Conservation (phyloP, 1,140 invertebrate species). For the Drosophila novamexicana region DNA sequence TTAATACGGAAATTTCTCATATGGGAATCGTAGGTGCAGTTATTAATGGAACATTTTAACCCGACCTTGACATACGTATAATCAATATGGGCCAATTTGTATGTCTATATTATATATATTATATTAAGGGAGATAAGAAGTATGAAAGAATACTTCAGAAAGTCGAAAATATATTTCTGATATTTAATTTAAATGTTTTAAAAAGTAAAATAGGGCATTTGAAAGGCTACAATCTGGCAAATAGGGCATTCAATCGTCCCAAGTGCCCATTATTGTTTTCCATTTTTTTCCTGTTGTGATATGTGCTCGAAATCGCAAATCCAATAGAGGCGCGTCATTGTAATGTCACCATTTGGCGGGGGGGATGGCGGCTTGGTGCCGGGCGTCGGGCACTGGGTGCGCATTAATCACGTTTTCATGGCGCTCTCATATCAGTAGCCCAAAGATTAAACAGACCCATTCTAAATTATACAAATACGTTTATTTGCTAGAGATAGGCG, state of each 20-base stretch:
- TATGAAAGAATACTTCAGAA: no score
- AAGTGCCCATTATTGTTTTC: not conserved
- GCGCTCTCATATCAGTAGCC: constrained; percentile 30
- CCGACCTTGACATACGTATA: no score
- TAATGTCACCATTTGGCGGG: not conserved
- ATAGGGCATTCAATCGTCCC: constrained; percentile 13
- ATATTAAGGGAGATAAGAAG: no score
- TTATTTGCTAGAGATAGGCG: constrained; percentile 12
- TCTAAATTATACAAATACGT: constrained; percentile 26
- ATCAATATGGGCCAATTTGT: no score
- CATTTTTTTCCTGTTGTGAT: constrained; percentile 40
- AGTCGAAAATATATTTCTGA: no score
- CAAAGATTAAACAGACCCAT: constrained; percentile 29
- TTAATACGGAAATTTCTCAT: no score
- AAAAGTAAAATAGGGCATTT: no score
- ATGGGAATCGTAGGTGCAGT: no score
- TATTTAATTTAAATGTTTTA: no score
- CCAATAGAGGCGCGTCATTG: constrained; percentile 34
- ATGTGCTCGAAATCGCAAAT: constrained; percentile 29
- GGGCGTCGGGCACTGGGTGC: not conserved
- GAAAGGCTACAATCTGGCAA: no score
- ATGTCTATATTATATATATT: no score
- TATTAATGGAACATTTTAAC: no score
- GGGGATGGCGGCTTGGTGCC: not conserved
- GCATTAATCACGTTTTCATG: constrained; percentile 33